Percentiles rank a stretch among this genome's conserved stretches.
These are phyloP conservation scores for Galemys pyrenaicus DNA, from an alignment of 2,113 vertebrate species.

Conservation along the genomic window DNA sequence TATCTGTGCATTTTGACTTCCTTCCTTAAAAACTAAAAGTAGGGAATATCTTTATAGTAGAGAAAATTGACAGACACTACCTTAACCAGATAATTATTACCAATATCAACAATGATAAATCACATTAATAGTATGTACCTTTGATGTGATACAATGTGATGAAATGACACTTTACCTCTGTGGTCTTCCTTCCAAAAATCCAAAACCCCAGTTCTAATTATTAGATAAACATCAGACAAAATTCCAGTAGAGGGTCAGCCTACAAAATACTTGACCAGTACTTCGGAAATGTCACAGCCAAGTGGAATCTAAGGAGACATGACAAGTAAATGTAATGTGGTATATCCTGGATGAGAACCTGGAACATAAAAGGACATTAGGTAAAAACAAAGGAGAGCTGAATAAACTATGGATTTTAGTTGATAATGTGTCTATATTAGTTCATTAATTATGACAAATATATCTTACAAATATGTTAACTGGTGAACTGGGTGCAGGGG, in stretches of 20 bases:
- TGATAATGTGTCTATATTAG: background rate
- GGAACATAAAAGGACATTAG: background rate
- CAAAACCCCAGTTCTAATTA: background rate
- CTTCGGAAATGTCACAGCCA: background rate
- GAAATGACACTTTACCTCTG: background rate
- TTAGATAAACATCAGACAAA: constrained; percentile 23
- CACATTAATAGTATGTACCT: background rate
- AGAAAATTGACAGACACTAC: background rate
- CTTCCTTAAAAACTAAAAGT: background rate
- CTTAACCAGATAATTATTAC: background rate
- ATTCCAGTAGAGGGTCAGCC: background rate
- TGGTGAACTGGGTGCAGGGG: background rate
- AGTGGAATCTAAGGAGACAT: background rate
- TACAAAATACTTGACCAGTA: background rate
- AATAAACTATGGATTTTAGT: background rate
- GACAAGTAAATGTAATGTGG: background rate
- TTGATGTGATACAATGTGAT: background rate
- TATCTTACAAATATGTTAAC: background rate
- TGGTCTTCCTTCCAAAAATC: background rate
- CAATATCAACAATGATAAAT: background rate
- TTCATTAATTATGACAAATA: background rate
- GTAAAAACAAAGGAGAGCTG: background rate
- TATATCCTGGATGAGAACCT: background rate
- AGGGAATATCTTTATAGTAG: background rate
- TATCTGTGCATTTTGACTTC: background rate